A percentile compares a stretch with the other conserved stretches of the same genome.
phyloP scores from a whole-genome alignment of 2,888 invertebrate species.

The Leptopilina drosophilae region DNA sequence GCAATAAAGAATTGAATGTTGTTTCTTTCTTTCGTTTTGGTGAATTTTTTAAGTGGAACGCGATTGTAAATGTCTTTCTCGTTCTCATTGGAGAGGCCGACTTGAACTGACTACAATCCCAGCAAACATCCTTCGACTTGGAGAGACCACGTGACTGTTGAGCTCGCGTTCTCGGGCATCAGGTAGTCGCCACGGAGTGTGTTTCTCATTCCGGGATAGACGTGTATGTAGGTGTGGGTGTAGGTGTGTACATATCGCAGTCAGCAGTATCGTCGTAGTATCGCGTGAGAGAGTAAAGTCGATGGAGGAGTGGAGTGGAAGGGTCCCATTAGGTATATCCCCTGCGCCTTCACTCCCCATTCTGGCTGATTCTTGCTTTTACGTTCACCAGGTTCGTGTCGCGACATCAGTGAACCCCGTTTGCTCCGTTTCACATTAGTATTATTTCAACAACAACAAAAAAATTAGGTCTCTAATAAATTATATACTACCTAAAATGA shows the following conservation, averaged over 20 bases:
- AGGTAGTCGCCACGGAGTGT: slow-evolving; percentile 62
- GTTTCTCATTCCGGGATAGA: slow-evolving; percentile 57
- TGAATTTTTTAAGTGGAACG: slow-evolving; percentile 30
- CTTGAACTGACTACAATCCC: slow-evolving; percentile 71
- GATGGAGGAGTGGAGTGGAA: slow-evolving; percentile 50
- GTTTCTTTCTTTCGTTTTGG: neutral
- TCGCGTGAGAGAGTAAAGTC: slow-evolving; percentile 66
- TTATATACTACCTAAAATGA: no score
- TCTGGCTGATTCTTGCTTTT: slow-evolving; percentile 54
- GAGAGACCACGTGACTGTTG: slow-evolving; percentile 72
- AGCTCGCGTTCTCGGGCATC: slow-evolving; percentile 65
- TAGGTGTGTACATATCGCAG: slow-evolving; percentile 56
- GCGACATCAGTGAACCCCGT: slow-evolving; percentile 47
- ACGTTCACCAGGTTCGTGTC: slow-evolving; percentile 52
- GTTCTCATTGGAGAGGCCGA: slow-evolving; percentile 65
- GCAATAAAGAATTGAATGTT: neutral
- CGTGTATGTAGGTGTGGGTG: slow-evolving; percentile 55
- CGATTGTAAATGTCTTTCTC: slow-evolving; percentile 57
- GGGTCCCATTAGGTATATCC: slow-evolving; percentile 60
- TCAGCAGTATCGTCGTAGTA: slow-evolving; percentile 60
- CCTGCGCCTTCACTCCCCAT: slow-evolving; percentile 52
- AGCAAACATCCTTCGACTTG: slow-evolving; percentile 71
- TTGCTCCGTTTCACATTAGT: slow-evolving; percentile 16
- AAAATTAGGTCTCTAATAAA: no score
- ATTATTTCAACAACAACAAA: no score